These are phyloP conservation scores for Diarsia dahlii DNA, from an alignment of 2,888 invertebrate genomes.

Conservation along the genomic window DNA sequence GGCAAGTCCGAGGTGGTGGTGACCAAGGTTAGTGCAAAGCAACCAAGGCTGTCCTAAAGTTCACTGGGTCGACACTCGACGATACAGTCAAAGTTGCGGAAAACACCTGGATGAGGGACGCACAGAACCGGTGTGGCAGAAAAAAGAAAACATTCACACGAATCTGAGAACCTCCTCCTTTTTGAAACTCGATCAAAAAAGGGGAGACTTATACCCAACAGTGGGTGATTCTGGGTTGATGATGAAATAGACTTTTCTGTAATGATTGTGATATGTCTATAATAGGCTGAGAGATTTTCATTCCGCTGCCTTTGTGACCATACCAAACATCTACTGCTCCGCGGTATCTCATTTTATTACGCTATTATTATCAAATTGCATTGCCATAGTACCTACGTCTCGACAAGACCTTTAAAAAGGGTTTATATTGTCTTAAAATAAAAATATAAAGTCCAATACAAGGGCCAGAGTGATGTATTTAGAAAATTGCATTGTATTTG, in stretches of 20 bases:
- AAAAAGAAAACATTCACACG: too few relatives aligned
- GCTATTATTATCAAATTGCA: constrained; percentile 70
- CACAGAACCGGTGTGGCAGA: too few relatives aligned
- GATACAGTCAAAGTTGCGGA: too few relatives aligned
- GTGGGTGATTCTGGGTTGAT: too few relatives aligned
- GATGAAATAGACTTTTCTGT: neutral
- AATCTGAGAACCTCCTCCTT: too few relatives aligned
- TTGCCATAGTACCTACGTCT: constrained; percentile 62
- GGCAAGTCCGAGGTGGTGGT: too few relatives aligned
- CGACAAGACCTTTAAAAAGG: constrained; percentile 49
- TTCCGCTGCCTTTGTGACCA: constrained; percentile 46
- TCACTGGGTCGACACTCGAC: too few relatives aligned
- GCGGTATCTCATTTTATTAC: constrained; percentile 71
- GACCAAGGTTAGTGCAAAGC: too few relatives aligned
- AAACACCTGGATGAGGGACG: too few relatives aligned
- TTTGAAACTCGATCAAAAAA: too few relatives aligned
- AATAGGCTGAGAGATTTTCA: neutral
- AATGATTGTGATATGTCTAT: neutral
- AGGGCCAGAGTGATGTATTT: constrained; percentile 33
- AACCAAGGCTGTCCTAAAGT: too few relatives aligned
- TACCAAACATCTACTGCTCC: constrained; percentile 48
- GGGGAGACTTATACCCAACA: too few relatives aligned
- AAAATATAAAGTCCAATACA: constrained; percentile 45
- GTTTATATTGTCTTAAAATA: constrained; percentile 58
- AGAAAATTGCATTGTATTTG: constrained; percentile 49